phyloP scores from a whole-genome alignment of 2,888 invertebrate species.

The Imbricaverruca yamaguchii region DNA sequence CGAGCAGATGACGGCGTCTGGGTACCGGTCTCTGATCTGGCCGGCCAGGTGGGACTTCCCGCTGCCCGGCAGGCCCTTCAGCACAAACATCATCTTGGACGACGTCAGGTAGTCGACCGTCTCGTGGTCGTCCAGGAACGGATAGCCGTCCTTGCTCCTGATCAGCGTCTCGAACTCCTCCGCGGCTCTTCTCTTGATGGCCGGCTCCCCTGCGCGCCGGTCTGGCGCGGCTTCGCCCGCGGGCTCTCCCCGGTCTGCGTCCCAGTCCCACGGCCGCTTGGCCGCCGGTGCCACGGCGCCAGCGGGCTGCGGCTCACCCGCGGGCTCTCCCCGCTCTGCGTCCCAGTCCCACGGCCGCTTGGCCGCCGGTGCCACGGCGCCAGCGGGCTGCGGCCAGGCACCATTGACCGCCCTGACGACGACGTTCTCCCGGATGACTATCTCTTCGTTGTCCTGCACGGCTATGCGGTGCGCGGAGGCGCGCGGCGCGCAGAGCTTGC shows the following conservation, averaged over 20 bases:
- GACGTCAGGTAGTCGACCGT: neutral
- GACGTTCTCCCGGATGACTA: neutral
- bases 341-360: neutral
- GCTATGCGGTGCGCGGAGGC: neutral
- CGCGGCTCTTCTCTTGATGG: neutral
- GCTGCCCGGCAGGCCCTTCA: constrained; percentile 27
- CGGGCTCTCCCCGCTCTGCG: neutral
- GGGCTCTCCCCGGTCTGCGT: neutral
- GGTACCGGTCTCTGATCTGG: constrained; percentile 20
- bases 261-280: neutral
- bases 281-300: neutral
- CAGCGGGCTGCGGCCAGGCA: neutral
- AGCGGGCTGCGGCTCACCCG: neutral
- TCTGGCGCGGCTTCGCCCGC: neutral
- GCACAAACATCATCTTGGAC: constrained; percentile 23
- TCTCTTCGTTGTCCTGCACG: neutral
- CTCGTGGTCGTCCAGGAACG: neutral
- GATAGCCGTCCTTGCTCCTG: neutral
- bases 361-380: neutral
- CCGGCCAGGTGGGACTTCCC: constrained; percentile 25
- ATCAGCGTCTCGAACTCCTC: neutral
- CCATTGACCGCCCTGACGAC: neutral
- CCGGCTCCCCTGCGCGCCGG: neutral
- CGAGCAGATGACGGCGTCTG: constrained; percentile 19
- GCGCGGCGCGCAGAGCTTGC: neutral